Percentiles rank a stretch among this genome's conserved stretches.
Conservation (phyloP, 2,797 vertebrate genomes). For the Halcyon leucocephala region DNA sequence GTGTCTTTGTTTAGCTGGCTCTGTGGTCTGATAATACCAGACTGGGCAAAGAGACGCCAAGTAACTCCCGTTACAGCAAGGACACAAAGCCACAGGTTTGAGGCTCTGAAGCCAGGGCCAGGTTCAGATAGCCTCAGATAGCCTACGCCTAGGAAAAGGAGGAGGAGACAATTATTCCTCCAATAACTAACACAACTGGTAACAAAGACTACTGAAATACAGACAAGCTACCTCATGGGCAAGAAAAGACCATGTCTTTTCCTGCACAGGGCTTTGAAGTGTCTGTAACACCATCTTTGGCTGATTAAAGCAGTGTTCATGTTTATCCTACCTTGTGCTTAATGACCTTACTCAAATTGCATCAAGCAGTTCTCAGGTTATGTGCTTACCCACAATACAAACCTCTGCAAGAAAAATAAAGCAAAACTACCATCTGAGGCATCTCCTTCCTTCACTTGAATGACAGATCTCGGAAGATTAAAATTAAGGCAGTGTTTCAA, state of each 20-base stretch:
- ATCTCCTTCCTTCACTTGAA: background rate
- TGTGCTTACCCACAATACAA: background rate
- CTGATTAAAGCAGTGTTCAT: background rate
- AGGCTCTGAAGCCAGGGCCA: background rate
- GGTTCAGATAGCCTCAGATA: background rate
- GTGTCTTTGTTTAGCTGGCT: background rate
- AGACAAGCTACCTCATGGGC: background rate
- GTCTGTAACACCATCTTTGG: background rate
- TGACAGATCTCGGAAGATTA: background rate
- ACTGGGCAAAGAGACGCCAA: background rate
- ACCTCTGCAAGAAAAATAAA: background rate
- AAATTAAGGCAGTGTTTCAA: background rate
- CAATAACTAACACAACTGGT: background rate
- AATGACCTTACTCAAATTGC: slow-evolving; percentile 28
- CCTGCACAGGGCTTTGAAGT: background rate
- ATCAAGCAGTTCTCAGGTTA: background rate
- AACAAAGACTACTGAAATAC: background rate
- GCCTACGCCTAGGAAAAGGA: background rate
- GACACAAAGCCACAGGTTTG: background rate
- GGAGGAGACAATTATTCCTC: background rate
- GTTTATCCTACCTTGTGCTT: slow-evolving; percentile 26
- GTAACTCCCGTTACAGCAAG: background rate
- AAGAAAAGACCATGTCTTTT: background rate
- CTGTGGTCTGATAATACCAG: background rate
- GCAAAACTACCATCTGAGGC: background rate